Evolutionary conservation across 2,113 vertebrate genomes (phyloP), one percentile per base, ranked within the genome.

Genomic region (Hippocampus zosterae): DNA sequence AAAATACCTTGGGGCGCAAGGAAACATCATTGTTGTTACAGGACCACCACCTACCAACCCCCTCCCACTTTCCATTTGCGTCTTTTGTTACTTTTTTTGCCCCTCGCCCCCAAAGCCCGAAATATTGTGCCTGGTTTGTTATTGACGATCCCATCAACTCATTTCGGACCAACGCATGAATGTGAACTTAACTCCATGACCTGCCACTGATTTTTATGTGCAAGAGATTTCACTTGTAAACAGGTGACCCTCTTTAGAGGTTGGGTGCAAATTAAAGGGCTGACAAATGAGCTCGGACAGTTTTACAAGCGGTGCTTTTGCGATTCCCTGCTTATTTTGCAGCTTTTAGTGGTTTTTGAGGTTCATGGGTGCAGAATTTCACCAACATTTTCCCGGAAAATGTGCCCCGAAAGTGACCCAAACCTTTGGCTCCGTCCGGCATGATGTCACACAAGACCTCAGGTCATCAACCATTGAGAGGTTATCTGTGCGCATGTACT

Each of bases 1-100:
- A 83, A 76, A 86, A 87, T 85, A 74, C 80, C 81, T 83, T 40
- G 40, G 73, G 78, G 70, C 55, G 40, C 15, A 25, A 78, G 65
- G 78, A 75, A 65, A 77, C 62, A 65, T 68, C 48, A 59, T 70
- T 83, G 78, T 77, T 80, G 79, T 77, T 80, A 57, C 41, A 79
- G 72, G 52, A 37, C 65, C 72, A 48, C 52, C 41, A 23, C 8
- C 27, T 65, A 64, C 62, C 62, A 33, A 5, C 41, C 63, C 37
- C 18, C 3, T 7, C 15, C 57, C 42, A 55, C 42, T 23, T 23
- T 44, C 57, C 61, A 48, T 73, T 69, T 72, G 11, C 62, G 11
- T 60, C 44, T 42, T 78, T 64, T 78, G 37, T 70, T 46, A 27
- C 63, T 72, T 71, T 19, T 19, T 11, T 23, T 66, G 6, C 69